These are phyloP conservation scores for Seira musarum DNA, from an alignment of 2,888 invertebrate genomes.

Conservation along the genomic window DNA sequence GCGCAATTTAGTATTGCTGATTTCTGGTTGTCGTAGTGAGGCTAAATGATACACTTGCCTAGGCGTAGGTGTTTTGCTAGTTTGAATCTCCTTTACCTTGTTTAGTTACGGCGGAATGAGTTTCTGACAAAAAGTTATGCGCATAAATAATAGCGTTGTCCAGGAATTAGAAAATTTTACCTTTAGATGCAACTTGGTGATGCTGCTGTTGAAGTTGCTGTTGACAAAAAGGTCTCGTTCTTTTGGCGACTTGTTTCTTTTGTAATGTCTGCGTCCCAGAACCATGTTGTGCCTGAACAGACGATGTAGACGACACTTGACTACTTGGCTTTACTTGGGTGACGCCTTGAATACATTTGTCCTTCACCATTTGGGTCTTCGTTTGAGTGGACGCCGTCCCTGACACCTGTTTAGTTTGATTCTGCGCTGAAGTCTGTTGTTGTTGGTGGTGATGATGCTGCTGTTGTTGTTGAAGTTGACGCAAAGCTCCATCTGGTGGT, in stretches of 20 bases:
- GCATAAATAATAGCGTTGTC: no score
- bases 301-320: conserved; percentile 40
- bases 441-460: conserved; percentile 35
- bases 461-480: conserved; percentile 55
- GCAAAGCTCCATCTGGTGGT: conserved; percentile 47
- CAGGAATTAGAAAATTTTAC: no score
- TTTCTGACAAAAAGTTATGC: no score
- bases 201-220: conserved; percentile 38
- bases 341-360: conserved; percentile 47
- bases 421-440: conserved; percentile 53
- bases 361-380: conserved; percentile 56
- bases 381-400: conserved; percentile 23
- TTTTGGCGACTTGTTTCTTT: conserved; percentile 67
- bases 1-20: no score
- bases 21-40: no score
- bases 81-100: no score
- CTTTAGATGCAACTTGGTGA: conserved; percentile 37
- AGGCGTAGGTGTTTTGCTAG: no score
- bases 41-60: no score
- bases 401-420: conserved; percentile 56
- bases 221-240: conserved; percentile 67
- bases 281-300: conserved; percentile 33
- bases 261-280: conserved; percentile 41
- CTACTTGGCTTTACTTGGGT: conserved; percentile 36
- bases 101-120: no score